These are phyloP conservation scores for Lucifuga dentata DNA, from an alignment of 2,113 vertebrate species.

Conservation along the genomic window DNA sequence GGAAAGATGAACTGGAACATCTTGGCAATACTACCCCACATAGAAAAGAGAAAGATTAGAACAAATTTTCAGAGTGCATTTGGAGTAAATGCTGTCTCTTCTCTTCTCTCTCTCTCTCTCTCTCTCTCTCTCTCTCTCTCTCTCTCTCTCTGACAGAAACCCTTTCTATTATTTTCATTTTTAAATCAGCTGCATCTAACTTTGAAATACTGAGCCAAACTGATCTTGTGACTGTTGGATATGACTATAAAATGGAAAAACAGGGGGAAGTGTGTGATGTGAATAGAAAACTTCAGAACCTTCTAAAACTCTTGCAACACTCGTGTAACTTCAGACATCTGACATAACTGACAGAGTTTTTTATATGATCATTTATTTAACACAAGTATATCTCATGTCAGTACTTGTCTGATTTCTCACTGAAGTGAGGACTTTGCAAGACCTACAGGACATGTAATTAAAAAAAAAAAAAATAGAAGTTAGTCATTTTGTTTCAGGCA, in stretches of 20 bases:
- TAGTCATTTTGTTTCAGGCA: conserved; percentile 19
- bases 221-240: conserved; percentile 1
- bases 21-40: conserved; percentile 16
- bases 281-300: not conserved
- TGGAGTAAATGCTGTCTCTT: conserved; percentile 29
- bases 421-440: conserved; percentile 1
- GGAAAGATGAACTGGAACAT: conserved; percentile 18
- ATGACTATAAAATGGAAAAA: not conserved
- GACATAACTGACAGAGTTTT: conserved; percentile 2
- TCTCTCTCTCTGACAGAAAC: conserved; percentile 12
- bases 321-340: not conserved
- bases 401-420: conserved; percentile 7
- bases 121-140: conserved; percentile 1
- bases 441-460: not conserved
- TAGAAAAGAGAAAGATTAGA: conserved; percentile 29
- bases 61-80: conserved; percentile 18
- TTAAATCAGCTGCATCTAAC: conserved; percentile 11
- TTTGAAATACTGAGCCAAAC: conserved; percentile 21
- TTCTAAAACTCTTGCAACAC: conserved; percentile 1
- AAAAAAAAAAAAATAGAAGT: conserved; percentile 39
- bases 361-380: conserved; percentile 52
- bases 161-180: conserved; percentile 9
- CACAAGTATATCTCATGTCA: not conserved
- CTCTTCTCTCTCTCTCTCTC: too few relatives aligned
- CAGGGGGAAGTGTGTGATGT: not conserved